Conservation (phyloP, 2,113 vertebrate species). For the Leucoraja erinaceus region DNA sequence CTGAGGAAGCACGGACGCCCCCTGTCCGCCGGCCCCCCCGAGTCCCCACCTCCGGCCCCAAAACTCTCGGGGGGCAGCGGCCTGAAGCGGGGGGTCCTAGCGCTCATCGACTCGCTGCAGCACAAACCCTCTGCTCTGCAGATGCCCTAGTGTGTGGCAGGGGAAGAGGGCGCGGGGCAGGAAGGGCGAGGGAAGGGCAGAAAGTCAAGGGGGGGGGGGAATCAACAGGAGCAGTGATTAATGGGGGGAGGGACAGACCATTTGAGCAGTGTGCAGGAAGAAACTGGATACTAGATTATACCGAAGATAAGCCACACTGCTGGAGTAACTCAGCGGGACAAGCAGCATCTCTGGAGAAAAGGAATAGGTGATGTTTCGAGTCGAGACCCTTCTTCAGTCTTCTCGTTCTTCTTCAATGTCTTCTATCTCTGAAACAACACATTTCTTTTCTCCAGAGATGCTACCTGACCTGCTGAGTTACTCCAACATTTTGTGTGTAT, state of each 20-base stretch:
- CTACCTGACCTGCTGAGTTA: too few relatives aligned
- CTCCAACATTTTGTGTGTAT: too few relatives aligned
- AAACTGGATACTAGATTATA: too few relatives aligned
- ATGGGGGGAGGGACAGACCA: background rate
- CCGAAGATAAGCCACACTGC: too few relatives aligned
- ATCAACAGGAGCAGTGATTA: background rate
- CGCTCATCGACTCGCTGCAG: constrained; percentile 77
- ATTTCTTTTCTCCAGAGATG: too few relatives aligned
- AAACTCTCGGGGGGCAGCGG: constrained; percentile 49
- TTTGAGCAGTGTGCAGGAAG: background rate
- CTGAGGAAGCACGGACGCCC: background rate
- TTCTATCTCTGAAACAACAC: too few relatives aligned
- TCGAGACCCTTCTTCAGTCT: too few relatives aligned
- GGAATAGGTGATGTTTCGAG: too few relatives aligned
- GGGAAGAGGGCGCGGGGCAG: background rate
- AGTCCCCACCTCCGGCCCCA: constrained; percentile 48
- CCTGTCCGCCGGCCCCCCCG: constrained; percentile 58
- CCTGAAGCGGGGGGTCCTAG: constrained; percentile 72
- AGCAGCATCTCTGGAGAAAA: too few relatives aligned
- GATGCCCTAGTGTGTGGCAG: constrained; percentile 49
- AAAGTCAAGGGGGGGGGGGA: too few relatives aligned
- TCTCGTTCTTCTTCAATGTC: too few relatives aligned
- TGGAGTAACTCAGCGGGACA: too few relatives aligned
- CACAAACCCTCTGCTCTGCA: constrained; percentile 68
- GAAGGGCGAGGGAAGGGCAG: background rate